Conservation (phyloP, 2,113 vertebrate genomes). For the Typhlomys cinereus region DNA sequence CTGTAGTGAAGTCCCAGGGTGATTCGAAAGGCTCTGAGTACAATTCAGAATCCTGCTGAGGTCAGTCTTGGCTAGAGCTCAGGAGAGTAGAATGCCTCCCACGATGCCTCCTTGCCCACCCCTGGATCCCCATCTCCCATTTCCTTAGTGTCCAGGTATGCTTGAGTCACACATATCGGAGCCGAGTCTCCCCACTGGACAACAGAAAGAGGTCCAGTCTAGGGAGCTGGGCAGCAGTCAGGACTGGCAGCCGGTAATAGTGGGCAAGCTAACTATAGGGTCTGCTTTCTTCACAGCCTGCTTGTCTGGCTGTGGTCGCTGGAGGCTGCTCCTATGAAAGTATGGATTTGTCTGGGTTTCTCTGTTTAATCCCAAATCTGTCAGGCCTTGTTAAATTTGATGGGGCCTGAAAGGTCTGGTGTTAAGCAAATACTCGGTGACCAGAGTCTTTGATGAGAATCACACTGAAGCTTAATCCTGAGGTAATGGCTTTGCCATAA, state of each 20-base stretch:
- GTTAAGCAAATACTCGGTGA: constrained; percentile 81
- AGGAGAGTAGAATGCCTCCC: neutral
- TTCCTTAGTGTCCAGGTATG: neutral
- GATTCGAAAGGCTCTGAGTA: neutral
- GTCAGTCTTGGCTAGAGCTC: fast-evolving
- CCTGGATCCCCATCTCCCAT: fast-evolving
- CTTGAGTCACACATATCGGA: neutral
- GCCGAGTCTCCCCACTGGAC: neutral
- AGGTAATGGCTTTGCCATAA: constrained; percentile 68
- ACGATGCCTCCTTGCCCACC: fast-evolving
- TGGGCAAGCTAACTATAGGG: neutral
- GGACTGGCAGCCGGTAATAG: fast-evolving
- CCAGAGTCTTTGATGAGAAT: constrained; percentile 81
- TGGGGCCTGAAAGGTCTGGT: constrained; percentile 82
- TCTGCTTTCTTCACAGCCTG: neutral
- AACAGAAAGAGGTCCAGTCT: too few species aligned
- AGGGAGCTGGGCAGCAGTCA: neutral
- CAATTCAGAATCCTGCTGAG: neutral
- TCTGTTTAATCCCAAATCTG: constrained; percentile 82
- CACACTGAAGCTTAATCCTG: constrained; percentile 80
- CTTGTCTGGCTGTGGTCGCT: constrained; percentile 54
- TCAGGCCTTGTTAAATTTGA: constrained; percentile 82
- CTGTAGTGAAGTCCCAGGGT: neutral
- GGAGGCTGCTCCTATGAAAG: constrained; percentile 70
- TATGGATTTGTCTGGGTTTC: constrained; percentile 82